Percentiles rank a stretch among this genome's conserved stretches.
phyloP scores from a whole-genome alignment of 2,888 invertebrate species.

The Cephus runcator region DNA sequence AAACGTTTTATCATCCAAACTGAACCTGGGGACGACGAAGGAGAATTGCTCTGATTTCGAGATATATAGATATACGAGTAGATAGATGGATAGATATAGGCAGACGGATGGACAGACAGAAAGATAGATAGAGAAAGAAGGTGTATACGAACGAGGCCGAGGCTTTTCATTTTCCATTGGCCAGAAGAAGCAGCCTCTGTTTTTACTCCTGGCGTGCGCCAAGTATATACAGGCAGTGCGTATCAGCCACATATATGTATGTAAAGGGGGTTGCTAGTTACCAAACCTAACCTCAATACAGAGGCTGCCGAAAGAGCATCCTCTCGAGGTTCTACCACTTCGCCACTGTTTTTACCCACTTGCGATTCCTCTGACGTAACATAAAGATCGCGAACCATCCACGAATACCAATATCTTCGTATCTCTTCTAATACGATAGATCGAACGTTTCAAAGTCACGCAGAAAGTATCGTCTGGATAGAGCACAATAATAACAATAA shows the following conservation, averaged over 20 bases:
- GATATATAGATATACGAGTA: not conserved
- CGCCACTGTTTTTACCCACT: not conserved
- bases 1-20: not conserved
- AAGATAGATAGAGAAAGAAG: not conserved
- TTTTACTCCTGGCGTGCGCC: not conserved
- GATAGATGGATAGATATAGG: not conserved
- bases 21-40: not conserved
- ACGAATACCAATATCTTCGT: not conserved
- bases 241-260: not conserved
- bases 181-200: not conserved
- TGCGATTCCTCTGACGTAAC: not conserved
- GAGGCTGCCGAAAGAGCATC: not conserved
- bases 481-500: not conserved
- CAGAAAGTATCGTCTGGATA: not conserved
- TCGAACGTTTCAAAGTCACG: not conserved
- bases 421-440: not conserved
- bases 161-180: not conserved
- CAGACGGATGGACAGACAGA: not conserved
- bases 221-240: not conserved
- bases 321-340: not conserved
- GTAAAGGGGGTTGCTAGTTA: not conserved
- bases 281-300: not conserved
- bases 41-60: not conserved
- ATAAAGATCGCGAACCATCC: not conserved
- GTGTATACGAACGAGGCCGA: not conserved